A percentile compares a stretch with the other conserved stretches of the same genome.
phyloP scores from a whole-genome alignment of 2,888 invertebrate species.

The Eremobia ochroleuca region DNA sequence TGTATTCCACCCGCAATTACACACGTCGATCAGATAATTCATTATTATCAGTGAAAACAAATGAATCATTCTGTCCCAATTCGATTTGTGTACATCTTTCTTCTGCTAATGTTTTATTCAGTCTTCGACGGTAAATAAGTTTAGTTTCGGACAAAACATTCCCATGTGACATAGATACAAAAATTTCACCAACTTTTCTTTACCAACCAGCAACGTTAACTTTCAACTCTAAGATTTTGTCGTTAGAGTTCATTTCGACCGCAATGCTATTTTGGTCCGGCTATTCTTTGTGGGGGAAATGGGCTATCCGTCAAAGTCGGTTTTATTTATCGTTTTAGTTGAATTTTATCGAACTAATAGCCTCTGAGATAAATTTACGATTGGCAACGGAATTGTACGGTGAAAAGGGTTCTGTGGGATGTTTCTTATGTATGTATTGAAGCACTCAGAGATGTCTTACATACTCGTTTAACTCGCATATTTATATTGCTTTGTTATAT shows the following conservation, averaged over 20 bases:
- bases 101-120: conserved; percentile 87
- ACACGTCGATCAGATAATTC: conserved; percentile 66
- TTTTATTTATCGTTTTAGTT: conserved; percentile 91
- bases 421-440: conserved; percentile 61
- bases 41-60: conserved; percentile 74
- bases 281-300: conserved; percentile 88
- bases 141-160: conserved; percentile 89
- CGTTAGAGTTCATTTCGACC: conserved; percentile 44
- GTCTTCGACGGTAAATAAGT: conserved; percentile 87
- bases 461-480: conserved; percentile 34
- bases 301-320: conserved; percentile 89
- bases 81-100: conserved; percentile 81
- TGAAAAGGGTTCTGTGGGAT: conserved; percentile 84
- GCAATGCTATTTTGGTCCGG: conserved; percentile 69
- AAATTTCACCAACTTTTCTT: conserved; percentile 74
- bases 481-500: neutral
- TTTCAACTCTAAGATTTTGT: conserved; percentile 15
- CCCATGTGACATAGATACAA: conserved; percentile 89
- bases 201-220: conserved; percentile 3
- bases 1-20: conserved; percentile 45
- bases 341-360: conserved; percentile 91
- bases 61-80: conserved; percentile 80
- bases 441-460: conserved; percentile 57
- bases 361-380: conserved; percentile 89
- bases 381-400: conserved; percentile 83